These are phyloP conservation scores for Uria lomvia DNA, from an alignment of 2,113 vertebrate species.

Conservation along the genomic window DNA sequence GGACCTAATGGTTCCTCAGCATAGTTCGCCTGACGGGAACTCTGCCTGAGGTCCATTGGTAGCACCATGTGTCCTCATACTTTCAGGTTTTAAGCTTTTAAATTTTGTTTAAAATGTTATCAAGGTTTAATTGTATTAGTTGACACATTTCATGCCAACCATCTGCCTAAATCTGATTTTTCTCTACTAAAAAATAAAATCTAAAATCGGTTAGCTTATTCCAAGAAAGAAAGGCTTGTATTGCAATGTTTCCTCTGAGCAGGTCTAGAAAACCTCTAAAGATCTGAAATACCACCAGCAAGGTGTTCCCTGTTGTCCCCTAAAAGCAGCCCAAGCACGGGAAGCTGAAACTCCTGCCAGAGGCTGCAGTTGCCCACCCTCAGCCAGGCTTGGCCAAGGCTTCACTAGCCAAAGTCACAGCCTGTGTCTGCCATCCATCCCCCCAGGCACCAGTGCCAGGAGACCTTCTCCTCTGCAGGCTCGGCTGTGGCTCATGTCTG, in stretches of 20 bases:
- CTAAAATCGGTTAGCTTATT: background rate
- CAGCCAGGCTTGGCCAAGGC: background rate
- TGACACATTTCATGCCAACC: background rate
- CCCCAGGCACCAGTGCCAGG: background rate
- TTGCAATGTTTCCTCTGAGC: background rate
- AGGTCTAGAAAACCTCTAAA: background rate
- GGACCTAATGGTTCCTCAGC: background rate
- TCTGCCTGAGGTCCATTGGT: fast-evolving
- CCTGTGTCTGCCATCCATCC: fast-evolving
- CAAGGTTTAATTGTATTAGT: fast-evolving
- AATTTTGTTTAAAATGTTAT: background rate
- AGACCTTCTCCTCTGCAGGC: background rate
- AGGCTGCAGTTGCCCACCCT: background rate
- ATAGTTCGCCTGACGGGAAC: background rate
- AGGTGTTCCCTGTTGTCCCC: background rate
- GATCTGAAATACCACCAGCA: no score
- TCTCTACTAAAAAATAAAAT: background rate
- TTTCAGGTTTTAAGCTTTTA: background rate
- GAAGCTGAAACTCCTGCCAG: background rate
- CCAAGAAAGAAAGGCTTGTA: background rate
- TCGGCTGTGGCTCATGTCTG: fast-evolving
- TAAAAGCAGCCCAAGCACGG: background rate
- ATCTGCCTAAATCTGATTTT: background rate
- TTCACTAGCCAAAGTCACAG: background rate
- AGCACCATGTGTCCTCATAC: fast-evolving